Evolutionary conservation across 2,113 vertebrate species (phyloP), one percentile per base, ranked within the genome.

Genomic region (Cariama cristata): DNA sequence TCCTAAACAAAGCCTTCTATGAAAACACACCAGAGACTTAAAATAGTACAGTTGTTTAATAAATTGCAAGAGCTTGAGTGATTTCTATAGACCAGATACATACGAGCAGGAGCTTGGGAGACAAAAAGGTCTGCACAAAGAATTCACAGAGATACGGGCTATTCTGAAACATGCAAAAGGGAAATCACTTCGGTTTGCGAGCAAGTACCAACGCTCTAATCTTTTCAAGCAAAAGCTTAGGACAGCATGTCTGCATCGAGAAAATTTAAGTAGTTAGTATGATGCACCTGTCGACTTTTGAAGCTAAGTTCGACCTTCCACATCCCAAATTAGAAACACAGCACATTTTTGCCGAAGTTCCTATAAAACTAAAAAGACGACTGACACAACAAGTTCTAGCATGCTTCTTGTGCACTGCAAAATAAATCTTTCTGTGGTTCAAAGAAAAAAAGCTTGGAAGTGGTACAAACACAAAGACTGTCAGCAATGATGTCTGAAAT

Each of bases 1-100:
- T 97, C 75, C 95, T 88, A 68, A 83, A 74, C 1, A 18, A 91
- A 83, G 55, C 35, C 88, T 79, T 81, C 60, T 56, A 55, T 20
- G 40, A 64, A 91, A 96, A 91, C 66, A 96, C 74, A 72, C 49
- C 47, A 60, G 74, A 60, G 79, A 73, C 67, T 68, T 35, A 2
- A 68, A 96, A 87, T 14, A 86, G 53, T 32, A 38, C 28, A 26
- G 52, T 53, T 80, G 56, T 68, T 95, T 32, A n/a, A 58, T 28
- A 53, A 60, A 85, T 21, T 4, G 27, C 47, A 81, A 69, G 60
- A 75, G 35, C 19, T 15, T 9, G 56, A 88, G 60, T 4, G 22
- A 82, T 75, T 90, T 45, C 38, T 44, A 14, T 26, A 47, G 60
- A 33, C 12, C 76, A 74, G 60, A 45, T 27, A 79, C 21, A 45